Evolutionary conservation across 2,113 vertebrate genomes (phyloP).

Genomic region (Onychorhynchus coronatus): DNA sequence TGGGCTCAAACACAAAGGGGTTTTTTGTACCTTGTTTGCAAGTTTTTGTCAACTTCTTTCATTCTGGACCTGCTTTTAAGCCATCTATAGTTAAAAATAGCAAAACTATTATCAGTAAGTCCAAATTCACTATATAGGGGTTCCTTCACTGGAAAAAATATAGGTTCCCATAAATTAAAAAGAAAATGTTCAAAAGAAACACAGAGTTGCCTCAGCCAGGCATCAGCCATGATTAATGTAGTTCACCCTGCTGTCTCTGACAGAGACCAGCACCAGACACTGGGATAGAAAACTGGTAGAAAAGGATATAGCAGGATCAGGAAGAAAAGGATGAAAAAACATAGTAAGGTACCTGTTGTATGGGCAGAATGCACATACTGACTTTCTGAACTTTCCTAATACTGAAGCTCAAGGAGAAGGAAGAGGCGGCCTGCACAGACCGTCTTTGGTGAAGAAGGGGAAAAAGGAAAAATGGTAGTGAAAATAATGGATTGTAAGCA

Average conservation of each 20-base stretch:
- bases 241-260: neutral
- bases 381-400: neutral
- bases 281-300: neutral
- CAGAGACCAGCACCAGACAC: neutral
- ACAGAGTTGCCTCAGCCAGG: neutral
- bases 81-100: neutral
- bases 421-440: neutral
- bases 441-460: neutral
- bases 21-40: neutral
- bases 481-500: neutral
- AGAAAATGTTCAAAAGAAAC: neutral
- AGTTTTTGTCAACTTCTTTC: neutral
- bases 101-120: neutral
- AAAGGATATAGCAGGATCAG: neutral
- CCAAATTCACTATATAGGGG: neutral
- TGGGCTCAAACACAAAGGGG: neutral
- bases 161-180: neutral
- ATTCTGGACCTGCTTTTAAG: neutral
- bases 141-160: neutral
- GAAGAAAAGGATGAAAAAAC: neutral
- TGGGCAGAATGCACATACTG: neutral
- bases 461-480: neutral
- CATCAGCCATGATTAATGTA: neutral
- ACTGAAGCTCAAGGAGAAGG: neutral
- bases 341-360: neutral